phyloP scores from a whole-genome alignment of 2,888 invertebrate genomes.

The Drosophila multiciliata region DNA sequence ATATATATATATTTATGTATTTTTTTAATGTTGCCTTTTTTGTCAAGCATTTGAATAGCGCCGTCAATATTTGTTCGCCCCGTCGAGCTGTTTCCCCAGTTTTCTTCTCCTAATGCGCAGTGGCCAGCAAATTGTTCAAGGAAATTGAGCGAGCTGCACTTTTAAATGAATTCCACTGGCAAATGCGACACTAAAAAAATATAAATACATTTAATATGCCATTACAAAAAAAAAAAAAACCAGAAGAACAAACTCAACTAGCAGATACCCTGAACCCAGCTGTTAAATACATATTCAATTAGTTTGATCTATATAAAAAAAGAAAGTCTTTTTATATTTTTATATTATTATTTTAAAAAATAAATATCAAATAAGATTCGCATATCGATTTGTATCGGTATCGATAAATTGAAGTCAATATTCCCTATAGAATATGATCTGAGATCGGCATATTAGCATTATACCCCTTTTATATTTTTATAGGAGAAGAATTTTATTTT shows the following conservation, averaged over 20 bases:
- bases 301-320: not conserved
- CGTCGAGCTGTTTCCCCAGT: slow-evolving; percentile 22
- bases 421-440: not conserved
- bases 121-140: slow-evolving; percentile 68
- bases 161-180: slow-evolving; percentile 49
- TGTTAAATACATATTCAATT: not conserved
- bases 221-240: slow-evolving; percentile 10
- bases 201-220: slow-evolving; percentile 70
- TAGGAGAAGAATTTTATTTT: not conserved
- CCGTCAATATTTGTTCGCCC: slow-evolving; percentile 68
- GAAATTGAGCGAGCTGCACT: slow-evolving; percentile 74
- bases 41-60: slow-evolving; percentile 63
- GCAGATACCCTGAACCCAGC: not conserved
- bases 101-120: slow-evolving; percentile 38
- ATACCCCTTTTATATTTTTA: not conserved
- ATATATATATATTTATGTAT: not conserved
- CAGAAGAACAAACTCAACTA: not conserved
- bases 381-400: not conserved
- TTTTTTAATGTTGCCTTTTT: slow-evolving; percentile 29
- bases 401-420: not conserved
- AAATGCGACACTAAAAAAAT: slow-evolving; percentile 53
- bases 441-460: not conserved
- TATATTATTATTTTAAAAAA: not conserved
- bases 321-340: not conserved
- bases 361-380: not conserved